These are phyloP conservation scores for Ecdyonurus torrentis DNA, from an alignment of 2,888 invertebrate species.

Conservation along the genomic window DNA sequence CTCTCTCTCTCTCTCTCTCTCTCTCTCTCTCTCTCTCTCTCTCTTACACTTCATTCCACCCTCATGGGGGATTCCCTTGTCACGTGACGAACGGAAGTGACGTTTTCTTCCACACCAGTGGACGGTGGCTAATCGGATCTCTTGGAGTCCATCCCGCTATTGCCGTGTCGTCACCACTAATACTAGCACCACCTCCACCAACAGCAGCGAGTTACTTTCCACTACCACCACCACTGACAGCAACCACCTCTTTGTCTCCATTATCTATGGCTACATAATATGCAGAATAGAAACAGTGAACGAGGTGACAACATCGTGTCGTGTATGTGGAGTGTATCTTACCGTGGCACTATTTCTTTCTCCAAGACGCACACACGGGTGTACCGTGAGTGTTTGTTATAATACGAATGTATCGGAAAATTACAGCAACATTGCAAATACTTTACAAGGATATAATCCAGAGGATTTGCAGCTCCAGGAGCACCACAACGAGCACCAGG, in stretches of 20 bases:
- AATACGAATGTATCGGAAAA: too few species aligned
- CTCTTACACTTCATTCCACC: not conserved
- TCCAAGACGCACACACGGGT: too few species aligned
- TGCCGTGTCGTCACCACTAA: too few species aligned
- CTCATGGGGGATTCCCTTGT: not conserved
- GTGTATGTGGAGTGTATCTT: not conserved
- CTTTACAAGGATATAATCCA: not conserved
- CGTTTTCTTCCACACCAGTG: conserved; percentile 9
- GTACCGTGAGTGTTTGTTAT: too few species aligned
- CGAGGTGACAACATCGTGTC: not conserved
- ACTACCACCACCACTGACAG: too few species aligned
- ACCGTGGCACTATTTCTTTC: too few species aligned
- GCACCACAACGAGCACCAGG: not conserved
- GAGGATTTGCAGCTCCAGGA: not conserved
- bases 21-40: not conserved
- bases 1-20: not conserved
- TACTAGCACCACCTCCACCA: too few species aligned
- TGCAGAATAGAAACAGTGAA: not conserved
- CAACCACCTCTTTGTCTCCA: too few species aligned
- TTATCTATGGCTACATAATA: too few species aligned
- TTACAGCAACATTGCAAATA: not conserved
- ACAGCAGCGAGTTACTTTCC: too few species aligned
- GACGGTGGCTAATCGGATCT: conserved; percentile 8
- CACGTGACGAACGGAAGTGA: conserved; percentile 10
- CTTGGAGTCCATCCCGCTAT: not conserved